Evolutionary conservation across 2,797 vertebrate species (phyloP), one percentile per base, ranked within the genome.

Genomic region (Clarias fuscus): DNA sequence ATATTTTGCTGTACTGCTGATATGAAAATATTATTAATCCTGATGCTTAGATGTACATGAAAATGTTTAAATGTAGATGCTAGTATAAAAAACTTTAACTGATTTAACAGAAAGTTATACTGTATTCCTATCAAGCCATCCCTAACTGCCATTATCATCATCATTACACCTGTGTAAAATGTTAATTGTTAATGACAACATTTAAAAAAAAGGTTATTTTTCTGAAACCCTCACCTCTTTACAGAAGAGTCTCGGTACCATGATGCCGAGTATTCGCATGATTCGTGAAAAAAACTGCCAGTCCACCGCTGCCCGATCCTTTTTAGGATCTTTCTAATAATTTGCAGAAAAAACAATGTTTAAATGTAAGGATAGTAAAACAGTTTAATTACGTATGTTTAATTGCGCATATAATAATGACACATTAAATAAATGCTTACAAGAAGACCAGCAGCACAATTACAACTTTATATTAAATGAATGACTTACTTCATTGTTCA

Each of bases 301-400:
- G 93, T 99, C 97, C 91, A 99, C 97, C n/a, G 95, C 91, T 0
- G 97, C 97, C 79, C 96, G 93, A 61, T 98, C 97, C 91, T 97
- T 99, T 91, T 95, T 98, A 18, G 88, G 95, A 89, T 98, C 97
- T 91, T 97, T 98, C 97, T 97, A 92, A n/a, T 37, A 88, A 67
- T 75, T 83, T 79, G 20, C 62, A 37, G 3, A n/a, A 20, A 56
- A 84, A 22, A 37, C 40, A n/a, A 53, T 8, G 0, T 22, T 7
- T 22, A 30, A 40, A 27, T 70, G 8, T 14, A 65, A 43, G 1
- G 65, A 62, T 65, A 62, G 24, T n/a, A 15, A 37, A 61, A 43
- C 7, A 5, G 5, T 80, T 33, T 22, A 77, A 10, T 33, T 33
- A 1, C 1, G 3, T 33, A 77, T 33, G 27, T 59, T 59, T 59